These are phyloP conservation scores for Erannis defoliaria DNA, from an alignment of 2,888 invertebrate genomes.

Conservation along the genomic window DNA sequence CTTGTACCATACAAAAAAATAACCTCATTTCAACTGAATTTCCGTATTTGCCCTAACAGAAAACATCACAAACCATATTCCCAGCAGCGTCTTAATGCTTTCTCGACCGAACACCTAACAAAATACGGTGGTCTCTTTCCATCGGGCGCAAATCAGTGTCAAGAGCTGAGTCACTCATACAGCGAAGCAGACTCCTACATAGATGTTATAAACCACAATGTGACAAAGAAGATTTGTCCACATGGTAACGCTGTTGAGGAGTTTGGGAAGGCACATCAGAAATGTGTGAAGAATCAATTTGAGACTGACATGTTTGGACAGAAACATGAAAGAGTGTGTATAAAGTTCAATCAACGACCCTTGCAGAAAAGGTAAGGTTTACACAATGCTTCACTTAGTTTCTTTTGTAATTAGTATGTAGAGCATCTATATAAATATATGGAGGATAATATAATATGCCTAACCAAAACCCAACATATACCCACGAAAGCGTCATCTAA, in stretches of 20 bases:
- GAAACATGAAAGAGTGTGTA: constrained; percentile 83
- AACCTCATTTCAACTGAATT: constrained; percentile 61
- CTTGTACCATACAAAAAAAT: constrained; percentile 38
- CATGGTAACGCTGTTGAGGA: constrained; percentile 82
- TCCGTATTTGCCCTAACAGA: constrained; percentile 79
- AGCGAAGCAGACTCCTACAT: constrained; percentile 82
- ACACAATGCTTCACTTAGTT: background rate
- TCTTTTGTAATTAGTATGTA: background rate
- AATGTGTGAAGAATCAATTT: constrained; percentile 78
- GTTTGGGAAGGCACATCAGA: constrained; percentile 83
- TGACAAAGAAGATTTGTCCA: constrained; percentile 73
- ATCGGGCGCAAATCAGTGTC: constrained; percentile 80
- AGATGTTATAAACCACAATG: constrained; percentile 75
- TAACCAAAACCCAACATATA: too few species aligned
- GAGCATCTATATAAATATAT: too few species aligned
- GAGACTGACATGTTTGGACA: constrained; percentile 68
- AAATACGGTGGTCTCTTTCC: constrained; percentile 83
- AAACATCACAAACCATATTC: constrained; percentile 84
- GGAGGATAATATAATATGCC: too few species aligned
- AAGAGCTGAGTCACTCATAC: constrained; percentile 81
- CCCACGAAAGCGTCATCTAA: too few species aligned
- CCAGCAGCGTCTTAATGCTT: constrained; percentile 84
- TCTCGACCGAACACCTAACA: constrained; percentile 82
- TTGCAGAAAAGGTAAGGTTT: constrained; percentile 75
- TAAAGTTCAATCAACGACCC: constrained; percentile 83